These are phyloP conservation scores for Bagarius yarrelli DNA, from an alignment of 2,113 vertebrate species.

Conservation along the genomic window DNA sequence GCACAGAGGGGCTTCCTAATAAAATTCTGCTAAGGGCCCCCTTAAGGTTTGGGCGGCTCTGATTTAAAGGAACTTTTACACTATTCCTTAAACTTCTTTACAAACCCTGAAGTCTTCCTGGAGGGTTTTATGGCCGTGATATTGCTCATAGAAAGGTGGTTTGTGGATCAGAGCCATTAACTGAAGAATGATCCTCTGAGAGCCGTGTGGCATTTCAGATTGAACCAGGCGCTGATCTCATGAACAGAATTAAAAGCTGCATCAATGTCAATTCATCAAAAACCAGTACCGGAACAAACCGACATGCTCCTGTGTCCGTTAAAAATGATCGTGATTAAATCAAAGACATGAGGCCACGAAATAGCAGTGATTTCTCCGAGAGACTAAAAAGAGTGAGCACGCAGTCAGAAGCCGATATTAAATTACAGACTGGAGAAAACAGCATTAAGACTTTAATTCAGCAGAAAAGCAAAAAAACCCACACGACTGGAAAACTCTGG, in stretches of 20 bases:
- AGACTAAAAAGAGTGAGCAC: conserved; percentile 16
- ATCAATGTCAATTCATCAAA: not conserved
- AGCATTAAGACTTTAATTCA: conserved; percentile 38
- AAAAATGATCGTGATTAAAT: not conserved
- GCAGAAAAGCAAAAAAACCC: conserved; percentile 19
- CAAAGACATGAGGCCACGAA: conserved; percentile 1
- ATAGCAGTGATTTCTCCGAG: not conserved
- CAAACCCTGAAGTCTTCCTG: not conserved
- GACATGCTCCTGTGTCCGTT: not conserved
- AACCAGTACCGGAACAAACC: not conserved
- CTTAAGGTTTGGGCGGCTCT: no score
- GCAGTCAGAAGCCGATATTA: conserved; percentile 31
- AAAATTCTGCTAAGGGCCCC: no score
- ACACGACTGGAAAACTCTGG: conserved; percentile 43
- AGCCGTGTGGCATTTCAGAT: not conserved
- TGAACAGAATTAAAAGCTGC: not conserved
- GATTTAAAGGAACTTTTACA: no score
- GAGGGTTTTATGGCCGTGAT: not conserved
- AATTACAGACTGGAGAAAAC: conserved; percentile 48
- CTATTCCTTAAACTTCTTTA: not conserved
- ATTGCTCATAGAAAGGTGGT: not conserved
- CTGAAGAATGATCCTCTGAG: not conserved
- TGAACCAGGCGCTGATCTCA: not conserved
- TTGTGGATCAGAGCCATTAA: not conserved
- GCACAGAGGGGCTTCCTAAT: no score